phyloP scores from a whole-genome alignment of 2,113 vertebrate species.

The Seriola aureovittata region DNA sequence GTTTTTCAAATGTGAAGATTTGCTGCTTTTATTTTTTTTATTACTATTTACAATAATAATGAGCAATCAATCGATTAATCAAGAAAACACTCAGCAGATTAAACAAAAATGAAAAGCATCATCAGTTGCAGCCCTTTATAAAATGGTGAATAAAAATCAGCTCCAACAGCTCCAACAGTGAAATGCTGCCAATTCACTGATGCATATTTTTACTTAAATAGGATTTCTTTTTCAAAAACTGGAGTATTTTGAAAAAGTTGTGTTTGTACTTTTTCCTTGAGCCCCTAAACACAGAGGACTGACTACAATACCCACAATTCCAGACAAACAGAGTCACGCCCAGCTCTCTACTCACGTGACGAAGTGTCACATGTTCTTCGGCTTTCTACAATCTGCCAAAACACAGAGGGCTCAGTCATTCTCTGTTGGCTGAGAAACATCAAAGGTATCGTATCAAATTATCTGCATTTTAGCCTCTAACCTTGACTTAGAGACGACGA shows the following conservation, averaged over 20 bases:
- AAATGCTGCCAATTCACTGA: too few relatives aligned
- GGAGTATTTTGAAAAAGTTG: not conserved
- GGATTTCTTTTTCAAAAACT: too few relatives aligned
- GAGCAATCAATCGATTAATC: not conserved
- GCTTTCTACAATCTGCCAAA: not conserved
- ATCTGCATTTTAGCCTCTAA: not conserved
- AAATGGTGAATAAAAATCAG: too few relatives aligned
- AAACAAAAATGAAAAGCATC: too few relatives aligned
- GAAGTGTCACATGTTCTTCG: constrained; percentile 25
- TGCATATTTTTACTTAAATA: too few relatives aligned
- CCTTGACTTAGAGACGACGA: not conserved
- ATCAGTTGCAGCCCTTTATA: too few relatives aligned
- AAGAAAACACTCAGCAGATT: not conserved
- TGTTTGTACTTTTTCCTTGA: not conserved
- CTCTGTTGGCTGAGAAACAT: not conserved
- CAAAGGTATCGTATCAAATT: constrained; percentile 1
- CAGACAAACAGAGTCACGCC: accelerated
- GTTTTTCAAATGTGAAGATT: too few relatives aligned
- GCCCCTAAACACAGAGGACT: not conserved
- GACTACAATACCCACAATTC: constrained; percentile 67
- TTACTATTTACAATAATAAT: too few relatives aligned
- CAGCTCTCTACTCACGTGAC: constrained; percentile 44
- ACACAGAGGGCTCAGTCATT: constrained; percentile 20
- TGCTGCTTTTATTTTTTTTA: too few relatives aligned
- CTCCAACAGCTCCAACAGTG: too few relatives aligned